A percentile compares a stretch with the other conserved stretches of the same genome.
Evolutionary conservation across 2,113 vertebrate species (phyloP).

Genomic region (Hemiscyllium ocellatum): DNA sequence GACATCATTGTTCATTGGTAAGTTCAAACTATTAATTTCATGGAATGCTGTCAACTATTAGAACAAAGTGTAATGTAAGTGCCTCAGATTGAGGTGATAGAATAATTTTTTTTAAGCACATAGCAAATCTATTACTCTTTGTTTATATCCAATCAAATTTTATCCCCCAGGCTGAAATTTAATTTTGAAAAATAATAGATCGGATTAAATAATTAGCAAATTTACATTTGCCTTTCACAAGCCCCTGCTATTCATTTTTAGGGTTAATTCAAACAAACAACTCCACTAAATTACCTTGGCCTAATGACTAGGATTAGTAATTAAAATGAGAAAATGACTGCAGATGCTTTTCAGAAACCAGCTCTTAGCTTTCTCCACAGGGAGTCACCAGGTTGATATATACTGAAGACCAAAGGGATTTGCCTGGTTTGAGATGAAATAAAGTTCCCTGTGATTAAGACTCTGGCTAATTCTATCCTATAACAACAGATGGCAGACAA

Average conservation of each 20-base stretch:
- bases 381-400: slow-evolving; percentile 21
- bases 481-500: slow-evolving; percentile 24
- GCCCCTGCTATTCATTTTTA: neutral
- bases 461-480: slow-evolving; percentile 22
- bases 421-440: slow-evolving; percentile 23
- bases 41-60: neutral
- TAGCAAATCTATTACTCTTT: neutral
- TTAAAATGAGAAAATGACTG: neutral
- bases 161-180: neutral
- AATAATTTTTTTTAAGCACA: neutral
- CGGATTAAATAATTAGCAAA: neutral
- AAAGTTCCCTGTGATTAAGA: slow-evolving; percentile 29
- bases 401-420: neutral
- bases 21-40: neutral
- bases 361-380: slow-evolving; percentile 15
- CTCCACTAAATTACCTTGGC: slow-evolving; percentile 1
- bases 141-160: neutral
- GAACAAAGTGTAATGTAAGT: neutral
- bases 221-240: neutral
- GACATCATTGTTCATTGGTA: neutral
- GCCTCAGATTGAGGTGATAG: neutral
- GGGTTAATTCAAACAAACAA: neutral
- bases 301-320: slow-evolving; percentile 18
- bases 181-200: neutral
- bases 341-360: slow-evolving; percentile 32